Evolutionary conservation across 2,888 invertebrate species (phyloP).

Genomic region (Himalopsyche kuldschensis): DNA sequence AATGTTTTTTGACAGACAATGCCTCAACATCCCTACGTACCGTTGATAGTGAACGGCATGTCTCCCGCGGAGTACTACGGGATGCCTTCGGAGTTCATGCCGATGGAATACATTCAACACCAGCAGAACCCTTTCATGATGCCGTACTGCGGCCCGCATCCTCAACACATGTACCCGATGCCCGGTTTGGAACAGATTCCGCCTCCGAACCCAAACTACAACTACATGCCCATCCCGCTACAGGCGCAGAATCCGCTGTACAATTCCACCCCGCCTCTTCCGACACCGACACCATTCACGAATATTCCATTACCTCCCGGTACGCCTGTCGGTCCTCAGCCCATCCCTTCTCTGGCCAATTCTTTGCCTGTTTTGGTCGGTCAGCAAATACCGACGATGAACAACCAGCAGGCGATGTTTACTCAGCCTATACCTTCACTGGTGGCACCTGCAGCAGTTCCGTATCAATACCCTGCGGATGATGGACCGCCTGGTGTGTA

Average conservation of each 20-base stretch:
- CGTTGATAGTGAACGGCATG: constrained; percentile 26
- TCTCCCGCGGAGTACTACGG: constrained; percentile 17
- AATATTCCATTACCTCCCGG: constrained; percentile 32
- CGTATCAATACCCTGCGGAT: constrained; percentile 42
- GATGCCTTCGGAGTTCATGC: constrained; percentile 28
- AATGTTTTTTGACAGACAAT: constrained; percentile 10
- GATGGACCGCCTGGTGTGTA: not conserved
- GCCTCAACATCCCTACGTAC: constrained; percentile 16
- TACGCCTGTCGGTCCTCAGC: constrained; percentile 6
- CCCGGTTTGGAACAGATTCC: constrained; percentile 25
- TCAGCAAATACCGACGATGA: not conserved
- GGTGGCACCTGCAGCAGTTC: constrained; percentile 43
- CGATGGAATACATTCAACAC: constrained; percentile 18
- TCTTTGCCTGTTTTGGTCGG: constrained; percentile 27
- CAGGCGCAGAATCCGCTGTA: constrained; percentile 10
- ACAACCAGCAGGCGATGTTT: constrained; percentile 7
- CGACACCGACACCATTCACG: constrained; percentile 10
- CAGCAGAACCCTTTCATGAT: constrained; percentile 26
- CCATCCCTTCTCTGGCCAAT: constrained; percentile 28
- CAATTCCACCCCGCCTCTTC: constrained; percentile 11
- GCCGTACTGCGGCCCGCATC: constrained; percentile 25
- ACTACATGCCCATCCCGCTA: constrained; percentile 23
- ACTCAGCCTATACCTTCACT: constrained; percentile 30
- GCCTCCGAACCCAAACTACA: constrained; percentile 8
- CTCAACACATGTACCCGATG: constrained; percentile 30